These are phyloP conservation scores for Buceros bicornis DNA, from an alignment of 2,797 vertebrate species.

Conservation along the genomic window DNA sequence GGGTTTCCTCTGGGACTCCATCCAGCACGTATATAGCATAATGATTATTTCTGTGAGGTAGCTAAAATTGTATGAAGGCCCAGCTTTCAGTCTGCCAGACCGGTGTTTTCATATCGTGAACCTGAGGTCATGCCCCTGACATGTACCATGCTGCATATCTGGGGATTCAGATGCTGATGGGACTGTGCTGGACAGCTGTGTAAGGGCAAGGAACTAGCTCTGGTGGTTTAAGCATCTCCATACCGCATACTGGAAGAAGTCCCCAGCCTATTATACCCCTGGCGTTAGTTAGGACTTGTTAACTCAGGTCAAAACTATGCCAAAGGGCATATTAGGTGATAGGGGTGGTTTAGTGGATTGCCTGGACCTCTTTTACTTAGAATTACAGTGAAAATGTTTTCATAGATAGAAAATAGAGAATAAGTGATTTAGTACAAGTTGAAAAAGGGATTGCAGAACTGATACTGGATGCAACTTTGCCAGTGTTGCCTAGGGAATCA, in stretches of 20 bases:
- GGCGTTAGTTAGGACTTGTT: neutral
- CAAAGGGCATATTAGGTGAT: neutral
- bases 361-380: neutral
- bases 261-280: neutral
- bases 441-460: neutral
- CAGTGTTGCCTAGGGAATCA: neutral
- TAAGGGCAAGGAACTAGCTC: neutral
- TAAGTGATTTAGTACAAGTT: neutral
- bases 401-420: neutral
- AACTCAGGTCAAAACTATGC: neutral
- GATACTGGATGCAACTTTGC: neutral
- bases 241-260: neutral
- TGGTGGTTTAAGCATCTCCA: neutral
- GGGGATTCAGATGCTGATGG: neutral
- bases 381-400: neutral
- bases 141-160: fast-evolving
- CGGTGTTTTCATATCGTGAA: neutral
- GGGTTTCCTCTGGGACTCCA: neutral
- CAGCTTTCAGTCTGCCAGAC: neutral
- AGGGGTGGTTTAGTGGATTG: neutral
- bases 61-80: slow-evolving; percentile 9
- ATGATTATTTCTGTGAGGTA: neutral
- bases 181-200: neutral
- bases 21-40: neutral
- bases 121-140: fast-evolving